Conservation (phyloP, 2,888 invertebrate genomes). For the Drosophila helvetica region DNA sequence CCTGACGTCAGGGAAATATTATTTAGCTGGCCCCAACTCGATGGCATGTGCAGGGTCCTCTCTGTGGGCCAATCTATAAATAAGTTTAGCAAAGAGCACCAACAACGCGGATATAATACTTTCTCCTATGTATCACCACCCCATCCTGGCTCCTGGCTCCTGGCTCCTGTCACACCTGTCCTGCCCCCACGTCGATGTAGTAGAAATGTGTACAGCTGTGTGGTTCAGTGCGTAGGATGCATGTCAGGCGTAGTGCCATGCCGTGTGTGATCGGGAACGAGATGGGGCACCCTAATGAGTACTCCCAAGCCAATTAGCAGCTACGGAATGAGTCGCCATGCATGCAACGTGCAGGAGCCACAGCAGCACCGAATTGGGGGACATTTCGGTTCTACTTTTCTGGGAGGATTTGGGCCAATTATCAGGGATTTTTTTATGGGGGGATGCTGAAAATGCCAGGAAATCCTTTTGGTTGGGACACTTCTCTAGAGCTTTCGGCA, state of each 20-base stretch:
- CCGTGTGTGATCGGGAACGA: background rate
- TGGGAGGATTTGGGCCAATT: no score
- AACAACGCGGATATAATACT: constrained; percentile 2
- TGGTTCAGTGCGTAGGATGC: constrained; percentile 5
- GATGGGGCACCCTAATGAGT: background rate
- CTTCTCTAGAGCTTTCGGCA: constrained; percentile 23
- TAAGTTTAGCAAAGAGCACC: constrained; percentile 58
- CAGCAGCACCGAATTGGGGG: constrained; percentile 1
- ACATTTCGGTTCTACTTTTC: background rate
- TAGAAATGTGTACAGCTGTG: constrained; percentile 15
- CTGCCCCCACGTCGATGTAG: constrained; percentile 1
- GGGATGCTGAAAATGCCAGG: background rate
- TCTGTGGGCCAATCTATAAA: constrained; percentile 67
- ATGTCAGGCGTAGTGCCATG: constrained; percentile 10
- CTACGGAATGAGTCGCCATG: background rate
- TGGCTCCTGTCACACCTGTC: no score
- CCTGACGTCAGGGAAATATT: constrained; percentile 24
- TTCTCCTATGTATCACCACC: constrained; percentile 4
- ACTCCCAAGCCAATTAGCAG: constrained; percentile 49
- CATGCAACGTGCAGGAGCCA: background rate
- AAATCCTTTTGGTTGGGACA: background rate
- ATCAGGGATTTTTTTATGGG: no score
- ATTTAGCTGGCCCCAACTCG: constrained; percentile 29
- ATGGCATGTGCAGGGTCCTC: constrained; percentile 34
- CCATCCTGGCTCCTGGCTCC: background rate